Base-by-base conservation (phyloP, 2,888 invertebrate species). In the Cylindroiulus punctatus region DNA sequence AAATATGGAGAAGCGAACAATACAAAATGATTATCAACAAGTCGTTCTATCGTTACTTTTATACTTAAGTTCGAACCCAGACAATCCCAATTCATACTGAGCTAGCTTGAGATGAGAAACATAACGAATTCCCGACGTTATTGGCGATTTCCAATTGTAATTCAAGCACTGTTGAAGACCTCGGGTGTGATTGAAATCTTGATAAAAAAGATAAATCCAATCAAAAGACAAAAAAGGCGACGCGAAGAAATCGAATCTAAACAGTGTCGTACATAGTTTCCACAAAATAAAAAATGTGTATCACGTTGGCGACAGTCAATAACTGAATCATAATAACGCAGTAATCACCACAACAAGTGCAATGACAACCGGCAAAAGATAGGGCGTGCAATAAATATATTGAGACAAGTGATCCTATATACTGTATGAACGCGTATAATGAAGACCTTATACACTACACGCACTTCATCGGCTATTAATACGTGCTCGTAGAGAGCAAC, bases 301-400 rank as follows among this genome's bases (percentile, higher is more conserved):
- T 84, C 44, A 84, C 44, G 84, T 47, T 36, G 57, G 44, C 30
- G 84, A 84, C 32, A 52, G 84, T 84, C 84, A n/a, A 84, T 84
- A 84, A 52, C 47, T 22, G 84, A 84, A 52, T 7, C 30, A 84
- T 84, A 84, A 84, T 47, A 52, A 52, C 26, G 26, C 57, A 84
- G 52, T 84, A 84, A 84, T 84, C 83, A 40, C 19, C 83, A 22
- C 83, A 83, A 36, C 83, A 83, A 83, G 83, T 83, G 83, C 83
- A 40, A 83, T 40, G 83, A 83, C 83, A 83, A 83, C 22, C 26
- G 14, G 44, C 40, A 22, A 8, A 36, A 44, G 83, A 83, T 83
- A 40, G 83, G 40, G 5, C 17, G 44, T 40, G 83, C 83, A 83
- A 83, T 83, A 83, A 83, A 83, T 83, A 83, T 40, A 83, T 83